Percentiles rank a stretch among this genome's conserved stretches.
Conservation (phyloP, 2,888 invertebrate species). For the Brenthis hecate region DNA sequence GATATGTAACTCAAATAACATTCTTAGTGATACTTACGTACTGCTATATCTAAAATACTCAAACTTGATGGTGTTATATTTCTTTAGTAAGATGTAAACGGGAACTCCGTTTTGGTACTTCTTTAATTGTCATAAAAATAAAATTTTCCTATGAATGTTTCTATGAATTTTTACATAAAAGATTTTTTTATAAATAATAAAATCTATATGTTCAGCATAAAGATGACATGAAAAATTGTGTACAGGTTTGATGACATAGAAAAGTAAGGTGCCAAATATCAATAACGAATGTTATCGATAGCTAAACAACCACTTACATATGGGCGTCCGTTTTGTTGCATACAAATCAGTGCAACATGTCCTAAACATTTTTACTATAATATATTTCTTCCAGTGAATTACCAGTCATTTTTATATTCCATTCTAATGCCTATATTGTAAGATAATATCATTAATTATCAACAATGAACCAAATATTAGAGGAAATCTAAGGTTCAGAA, state of each 20-base stretch:
- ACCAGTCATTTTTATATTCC: not conserved
- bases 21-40: constrained; percentile 7
- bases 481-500: constrained; percentile 14
- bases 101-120: constrained; percentile 2
- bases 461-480: constrained; percentile 27
- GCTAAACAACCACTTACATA: too few relatives aligned
- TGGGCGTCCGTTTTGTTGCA: not conserved
- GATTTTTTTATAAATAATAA: constrained; percentile 11
- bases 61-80: constrained; percentile 1
- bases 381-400: constrained; percentile 6
- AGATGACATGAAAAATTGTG: not conserved
- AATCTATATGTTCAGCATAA: constrained; percentile 2
- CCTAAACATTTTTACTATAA: constrained; percentile 3
- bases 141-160: constrained; percentile 14
- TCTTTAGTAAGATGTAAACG: not conserved
- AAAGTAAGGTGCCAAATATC: constrained; percentile 17
- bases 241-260: not conserved
- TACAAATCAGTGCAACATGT: not conserved
- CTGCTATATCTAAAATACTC: constrained; percentile 16
- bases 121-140: constrained; percentile 7
- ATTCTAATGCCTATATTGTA: constrained; percentile 19
- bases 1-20: not conserved
- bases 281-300: not conserved
- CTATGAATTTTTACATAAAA: constrained; percentile 16
- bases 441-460: constrained; percentile 16